Conservation (phyloP, 2,113 vertebrate genomes). For the Ailurus styani region DNA sequence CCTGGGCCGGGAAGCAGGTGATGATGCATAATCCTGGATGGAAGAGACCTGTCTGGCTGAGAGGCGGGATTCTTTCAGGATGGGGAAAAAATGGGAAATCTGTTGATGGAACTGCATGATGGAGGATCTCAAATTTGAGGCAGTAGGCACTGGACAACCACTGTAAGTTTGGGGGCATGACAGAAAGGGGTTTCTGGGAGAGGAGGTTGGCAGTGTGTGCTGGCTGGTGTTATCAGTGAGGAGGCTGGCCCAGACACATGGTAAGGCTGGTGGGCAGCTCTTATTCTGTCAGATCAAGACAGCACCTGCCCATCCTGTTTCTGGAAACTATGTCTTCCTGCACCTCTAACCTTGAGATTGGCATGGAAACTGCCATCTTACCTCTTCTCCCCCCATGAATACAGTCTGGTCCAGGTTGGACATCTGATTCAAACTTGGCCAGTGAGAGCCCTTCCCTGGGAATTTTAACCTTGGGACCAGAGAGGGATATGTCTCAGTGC, state of each 20-base stretch:
- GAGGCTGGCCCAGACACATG: not conserved
- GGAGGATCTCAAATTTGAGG: not conserved
- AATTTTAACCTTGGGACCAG: not conserved
- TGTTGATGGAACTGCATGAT: not conserved
- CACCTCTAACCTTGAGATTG: not conserved
- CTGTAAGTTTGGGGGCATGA: not conserved
- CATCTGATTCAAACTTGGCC: not conserved
- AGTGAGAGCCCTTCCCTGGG: not conserved
- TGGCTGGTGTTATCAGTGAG: not conserved
- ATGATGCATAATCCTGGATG: too few relatives aligned
- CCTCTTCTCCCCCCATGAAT: not conserved
- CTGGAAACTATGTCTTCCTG: not conserved
- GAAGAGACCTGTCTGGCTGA: not conserved
- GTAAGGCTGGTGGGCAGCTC: not conserved
- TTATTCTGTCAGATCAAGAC: not conserved
- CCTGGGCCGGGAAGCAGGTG: too few relatives aligned
- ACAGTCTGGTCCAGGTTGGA: not conserved
- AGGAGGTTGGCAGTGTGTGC: not conserved
- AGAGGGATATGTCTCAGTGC: not conserved
- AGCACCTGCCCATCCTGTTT: not conserved
- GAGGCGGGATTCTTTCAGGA: too few relatives aligned
- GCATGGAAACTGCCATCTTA: not conserved
- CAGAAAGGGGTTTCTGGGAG: not conserved
- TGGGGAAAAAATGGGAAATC: not conserved
- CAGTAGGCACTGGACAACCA: not conserved